Base-by-base conservation (phyloP, 2,888 invertebrate genomes). In the Eurytoma adleriae region DNA sequence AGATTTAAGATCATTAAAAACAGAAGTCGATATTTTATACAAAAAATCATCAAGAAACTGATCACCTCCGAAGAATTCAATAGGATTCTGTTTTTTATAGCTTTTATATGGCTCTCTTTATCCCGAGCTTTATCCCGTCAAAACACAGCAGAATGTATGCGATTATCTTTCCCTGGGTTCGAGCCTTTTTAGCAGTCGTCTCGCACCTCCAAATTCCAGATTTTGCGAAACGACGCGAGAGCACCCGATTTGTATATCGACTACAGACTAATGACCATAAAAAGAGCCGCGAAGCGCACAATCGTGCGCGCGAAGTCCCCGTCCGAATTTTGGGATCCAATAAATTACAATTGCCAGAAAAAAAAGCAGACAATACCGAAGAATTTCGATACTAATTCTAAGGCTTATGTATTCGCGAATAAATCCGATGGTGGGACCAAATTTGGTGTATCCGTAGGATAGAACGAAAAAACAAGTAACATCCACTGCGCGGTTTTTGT, bases 161-260 rank as follows among this genome's bases (percentile, higher is more conserved):
- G 48, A 77, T 64, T 70, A 62, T 62, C 54, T 69, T 62, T 50
- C 66, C 57, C 62, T 64, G n/a, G 18, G 30, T 14, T 62, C 70
- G 69, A 50, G 40, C 70, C 70, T 78, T 78, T 78, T 70, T 78
- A 64, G 77, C 64, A 3, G 40, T 62, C n/a, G n/a, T 57, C 48
- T 12, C 75, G 62, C 18, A 24, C 64, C 30, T 27, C 14, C 27
- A 20, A 57, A 24, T 40, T 67, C 50, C 75, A 68, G 50, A 67
- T 74, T 67, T 75, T 64, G 13, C n/a, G 40, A 40, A 48, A 68
- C 18, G 27, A 59, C 59, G 27, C 20, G n/a, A 40, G 67, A 67
- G 57, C 67, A 52, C 50, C 66, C 24, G 68, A 68, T 75, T 75
- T 68, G 68, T 67, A 68, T 30, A 68, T 75, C 61, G 10, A n/a